These are phyloP conservation scores for Albula glossodonta DNA, from an alignment of 2,113 vertebrate species.

Conservation along the genomic window DNA sequence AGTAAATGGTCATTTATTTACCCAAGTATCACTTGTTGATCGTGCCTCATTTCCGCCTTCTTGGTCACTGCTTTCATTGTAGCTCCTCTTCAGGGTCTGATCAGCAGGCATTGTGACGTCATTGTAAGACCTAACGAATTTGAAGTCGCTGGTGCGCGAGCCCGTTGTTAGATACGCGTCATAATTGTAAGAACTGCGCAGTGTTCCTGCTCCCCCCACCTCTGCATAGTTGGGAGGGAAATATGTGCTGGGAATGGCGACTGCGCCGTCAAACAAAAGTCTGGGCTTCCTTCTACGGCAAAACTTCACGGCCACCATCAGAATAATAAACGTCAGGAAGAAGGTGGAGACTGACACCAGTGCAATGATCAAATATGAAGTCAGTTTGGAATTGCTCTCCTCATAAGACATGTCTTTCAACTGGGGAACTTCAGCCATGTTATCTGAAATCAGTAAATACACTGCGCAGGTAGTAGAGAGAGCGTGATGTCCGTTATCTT, in stretches of 20 bases:
- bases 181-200: slow-evolving; percentile 58
- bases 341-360: slow-evolving; percentile 61
- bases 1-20: neutral
- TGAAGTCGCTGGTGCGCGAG: slow-evolving; percentile 60
- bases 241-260: slow-evolving; percentile 56
- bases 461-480: slow-evolving; percentile 68
- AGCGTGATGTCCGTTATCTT: slow-evolving; percentile 54
- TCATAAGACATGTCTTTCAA: slow-evolving; percentile 52
- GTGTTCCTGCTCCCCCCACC: slow-evolving; percentile 58
- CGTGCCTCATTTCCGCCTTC: neutral
- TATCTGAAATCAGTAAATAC: slow-evolving; percentile 53
- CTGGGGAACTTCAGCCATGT: slow-evolving; percentile 55
- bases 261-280: slow-evolving; percentile 61
- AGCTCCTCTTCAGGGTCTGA: slow-evolving; percentile 37
- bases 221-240: slow-evolving; percentile 62
- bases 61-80: slow-evolving; percentile 41
- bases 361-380: slow-evolving; percentile 62
- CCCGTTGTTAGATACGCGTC: slow-evolving; percentile 58
- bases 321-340: slow-evolving; percentile 57
- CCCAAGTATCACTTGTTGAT: neutral
- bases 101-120: slow-evolving; percentile 53
- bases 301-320: slow-evolving; percentile 60
- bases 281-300: slow-evolving; percentile 52
- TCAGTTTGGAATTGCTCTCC: slow-evolving; percentile 53
- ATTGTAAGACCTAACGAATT: slow-evolving; percentile 58